Evolutionary conservation across 2,888 invertebrate species (phyloP).

Genomic region (Callyntrura sp.): DNA sequence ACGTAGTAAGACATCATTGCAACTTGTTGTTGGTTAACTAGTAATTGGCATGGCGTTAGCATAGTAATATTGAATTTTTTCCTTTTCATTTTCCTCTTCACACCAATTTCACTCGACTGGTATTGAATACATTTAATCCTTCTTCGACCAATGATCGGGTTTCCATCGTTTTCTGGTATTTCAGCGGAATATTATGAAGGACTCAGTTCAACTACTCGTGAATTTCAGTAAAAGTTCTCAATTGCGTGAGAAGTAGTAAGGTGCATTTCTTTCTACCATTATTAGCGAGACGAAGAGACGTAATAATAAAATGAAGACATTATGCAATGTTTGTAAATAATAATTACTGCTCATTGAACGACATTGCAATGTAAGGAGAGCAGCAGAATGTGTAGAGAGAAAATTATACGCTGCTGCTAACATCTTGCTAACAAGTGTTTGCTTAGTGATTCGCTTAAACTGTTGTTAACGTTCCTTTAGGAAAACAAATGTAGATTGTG

Average conservation of each 20-base stretch:
- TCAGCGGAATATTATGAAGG: background rate
- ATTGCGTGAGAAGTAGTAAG: background rate
- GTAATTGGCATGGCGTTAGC: background rate
- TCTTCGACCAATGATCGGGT: background rate
- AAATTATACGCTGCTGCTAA: slow-evolving; percentile 63
- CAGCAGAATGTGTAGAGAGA: slow-evolving; percentile 38
- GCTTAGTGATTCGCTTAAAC: slow-evolving; percentile 66
- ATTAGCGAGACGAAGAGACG: slow-evolving; percentile 8
- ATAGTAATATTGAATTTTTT: background rate
- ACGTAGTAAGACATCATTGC: background rate
- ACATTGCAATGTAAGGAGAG: slow-evolving; percentile 49
- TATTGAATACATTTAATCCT: background rate
- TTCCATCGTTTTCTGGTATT: no score
- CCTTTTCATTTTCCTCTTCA: slow-evolving; percentile 8
- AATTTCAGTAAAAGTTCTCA: slow-evolving; percentile 2
- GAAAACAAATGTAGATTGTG: slow-evolving; percentile 61
- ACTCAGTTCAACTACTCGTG: no score
- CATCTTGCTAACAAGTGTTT: slow-evolving; percentile 72
- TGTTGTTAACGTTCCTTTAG: slow-evolving; percentile 36
- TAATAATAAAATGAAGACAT: slow-evolving; percentile 50
- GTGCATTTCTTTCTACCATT: background rate
- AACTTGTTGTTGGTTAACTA: background rate
- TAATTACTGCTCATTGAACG: slow-evolving; percentile 66
- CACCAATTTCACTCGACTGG: background rate
- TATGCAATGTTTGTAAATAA: slow-evolving; percentile 68